Base-by-base conservation (phyloP, 2,888 invertebrate species). In the Lasioglossum oenotherae region DNA sequence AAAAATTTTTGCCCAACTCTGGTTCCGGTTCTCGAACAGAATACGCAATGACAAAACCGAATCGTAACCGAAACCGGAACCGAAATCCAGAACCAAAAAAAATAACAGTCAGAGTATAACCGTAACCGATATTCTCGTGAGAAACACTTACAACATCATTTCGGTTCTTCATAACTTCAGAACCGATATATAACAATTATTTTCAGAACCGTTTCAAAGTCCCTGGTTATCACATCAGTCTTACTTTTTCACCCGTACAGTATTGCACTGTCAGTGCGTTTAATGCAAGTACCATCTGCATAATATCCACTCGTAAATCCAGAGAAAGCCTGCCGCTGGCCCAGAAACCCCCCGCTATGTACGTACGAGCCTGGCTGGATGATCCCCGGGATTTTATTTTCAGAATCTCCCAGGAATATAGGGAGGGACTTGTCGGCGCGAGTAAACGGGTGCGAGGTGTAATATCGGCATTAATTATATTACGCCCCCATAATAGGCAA, bases 271-370 rank as follows among this genome's bases (percentile, higher is more conserved):
- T 90, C 91, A 86, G 88, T 89, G 81, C 89, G 89, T 92, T 91
- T 91, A 92, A 91, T 90, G 90, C 91, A 91, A 92, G 92, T 92
- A 92, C 91, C 91, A 92, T 93, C 92, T 93, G 93, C 93, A 93
- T 93, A 93, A 93, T 92, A 91, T 92, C 90, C 88, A 87, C 89
- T 90, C 92, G 89, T 93, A 93, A 93, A 93, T 93, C 89, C 87
- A 86, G 87, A 82, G 71, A 88, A 91, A 92, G 89, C 87, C 80
- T 82, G 77, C 64, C 86, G 75, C 41, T 75, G 74, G 82, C 80
- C 84, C 79, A 78, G 81, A 72, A 78, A 80, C 82, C 82, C 73
- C 76, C 69, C 64, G 23, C 74, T 74, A 76, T 86, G 67, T 82
- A 83, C 80, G 83, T 81, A 86, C 84, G 79, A 82, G 75, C 64